Evolutionary conservation across 2,113 vertebrate species (phyloP), one percentile per base, ranked within the genome.

Genomic region (Macquaria ambigua): DNA sequence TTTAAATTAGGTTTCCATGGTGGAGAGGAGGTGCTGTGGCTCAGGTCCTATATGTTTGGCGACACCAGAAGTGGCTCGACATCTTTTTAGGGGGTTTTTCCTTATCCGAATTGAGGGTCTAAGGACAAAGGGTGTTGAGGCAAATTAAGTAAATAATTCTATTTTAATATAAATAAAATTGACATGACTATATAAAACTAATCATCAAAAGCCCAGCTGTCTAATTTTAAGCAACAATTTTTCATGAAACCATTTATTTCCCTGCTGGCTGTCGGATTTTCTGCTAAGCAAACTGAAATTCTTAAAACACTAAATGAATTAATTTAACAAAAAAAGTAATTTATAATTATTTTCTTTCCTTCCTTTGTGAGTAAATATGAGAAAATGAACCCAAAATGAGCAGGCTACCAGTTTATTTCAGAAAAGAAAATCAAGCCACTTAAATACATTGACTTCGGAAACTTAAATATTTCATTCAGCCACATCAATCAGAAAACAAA

Each of bases 331-430:
- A 10, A 37, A 37, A 37, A 6, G 0, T 6, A 5, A 53, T n/a
- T 64, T 6, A 28, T 12, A 34, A 75, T 50, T 20, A 0, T 28
- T 8, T 9, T 10, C 5, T 52, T 37, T 50, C 8, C 1, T 56
- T 23, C 2, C 20, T 46, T 31, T 58, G 8, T 20, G 5, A 28
- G 14, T 50, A 74, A 39, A 39, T 53, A 34, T 0, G n/a, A 12
- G 5, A 61, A 72, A 23, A 66, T 18, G 8, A 79, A 52, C 43
- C 14, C 55, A 76, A 66, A n/a, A 37, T 59, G 48, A 63, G 28
- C 41, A 39, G 4, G 0, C 53, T 8, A 18, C 41, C 5, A 16
- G n/a, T 93, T 92, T 89, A 92, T 92, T 93, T 83, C 34, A 88
- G 68, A 75, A 82, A 80, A 80, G 2, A 75, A 56, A 72, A 41